phyloP scores from a whole-genome alignment of 2,797 vertebrate species.

The Catostomus latipinnis region DNA sequence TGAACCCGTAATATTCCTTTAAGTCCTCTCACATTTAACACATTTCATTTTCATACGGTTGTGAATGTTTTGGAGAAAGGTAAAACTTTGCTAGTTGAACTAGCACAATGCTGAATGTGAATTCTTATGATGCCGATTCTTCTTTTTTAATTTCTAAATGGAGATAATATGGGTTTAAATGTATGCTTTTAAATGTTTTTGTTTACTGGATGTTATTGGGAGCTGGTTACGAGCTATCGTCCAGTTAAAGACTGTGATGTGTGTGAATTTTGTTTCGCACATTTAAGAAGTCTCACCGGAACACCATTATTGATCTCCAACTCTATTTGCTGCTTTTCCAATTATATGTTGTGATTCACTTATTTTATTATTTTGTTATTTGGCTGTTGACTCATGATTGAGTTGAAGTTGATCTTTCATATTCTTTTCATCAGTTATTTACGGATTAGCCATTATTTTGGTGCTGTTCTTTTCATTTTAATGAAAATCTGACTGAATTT shows the following conservation, averaged over 20 bases:
- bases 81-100: conserved; percentile 59
- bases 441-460: conserved; percentile 53
- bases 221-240: too few species aligned
- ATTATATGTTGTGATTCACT: conserved; percentile 31
- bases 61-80: conserved; percentile 75
- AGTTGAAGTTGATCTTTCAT: conserved; percentile 38
- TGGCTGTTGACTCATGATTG: conserved; percentile 6
- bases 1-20: neutral
- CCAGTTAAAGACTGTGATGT: too few species aligned
- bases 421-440: conserved; percentile 37
- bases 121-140: conserved; percentile 46
- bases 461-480: conserved; percentile 63
- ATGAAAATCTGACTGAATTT: conserved; percentile 9
- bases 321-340: conserved; percentile 31
- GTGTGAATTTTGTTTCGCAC: too few species aligned
- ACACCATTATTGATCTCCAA: conserved; percentile 51
- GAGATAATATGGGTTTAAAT: conserved; percentile 43
- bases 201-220: too few species aligned
- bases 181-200: conserved; percentile 34
- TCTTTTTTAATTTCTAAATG: conserved; percentile 33
- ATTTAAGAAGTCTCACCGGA: conserved; percentile 35
- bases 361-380: neutral
- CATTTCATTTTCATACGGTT: conserved; percentile 30
- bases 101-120: conserved; percentile 65
- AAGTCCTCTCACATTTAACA: neutral